phyloP scores from a whole-genome alignment of 2,113 vertebrate genomes.

The Grammomys dolichurus region DNA sequence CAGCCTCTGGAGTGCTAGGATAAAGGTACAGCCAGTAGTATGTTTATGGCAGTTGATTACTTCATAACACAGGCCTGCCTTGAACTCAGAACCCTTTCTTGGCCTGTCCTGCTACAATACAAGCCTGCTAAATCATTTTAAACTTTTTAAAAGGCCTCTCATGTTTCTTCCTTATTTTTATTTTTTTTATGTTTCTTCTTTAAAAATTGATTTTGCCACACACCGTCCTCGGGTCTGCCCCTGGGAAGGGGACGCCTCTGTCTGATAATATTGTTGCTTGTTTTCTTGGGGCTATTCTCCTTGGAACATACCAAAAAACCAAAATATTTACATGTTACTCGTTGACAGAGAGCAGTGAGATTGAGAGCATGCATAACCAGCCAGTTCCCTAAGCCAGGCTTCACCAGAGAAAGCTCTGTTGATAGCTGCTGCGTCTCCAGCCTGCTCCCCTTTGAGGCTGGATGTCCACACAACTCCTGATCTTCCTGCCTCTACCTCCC shows the following conservation, averaged over 20 bases:
- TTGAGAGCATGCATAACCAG: conserved; percentile 42
- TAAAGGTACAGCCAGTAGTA: background rate
- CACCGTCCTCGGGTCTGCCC: background rate
- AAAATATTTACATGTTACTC: conserved; percentile 75
- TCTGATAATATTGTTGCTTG: conserved; percentile 59
- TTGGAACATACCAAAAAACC: conserved; percentile 67
- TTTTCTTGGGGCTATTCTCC: conserved; percentile 69
- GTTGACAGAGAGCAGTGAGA: conserved; percentile 34
- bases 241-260: background rate
- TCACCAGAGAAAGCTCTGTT: background rate
- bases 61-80: background rate
- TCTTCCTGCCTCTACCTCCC: background rate
- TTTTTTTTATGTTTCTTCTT: background rate
- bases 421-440: background rate
- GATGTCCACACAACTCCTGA: too few relatives aligned
- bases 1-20: background rate
- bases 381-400: conserved; percentile 13
- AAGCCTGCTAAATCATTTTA: background rate
- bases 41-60: background rate
- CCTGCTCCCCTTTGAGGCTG: too few relatives aligned
- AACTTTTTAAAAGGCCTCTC: background rate
- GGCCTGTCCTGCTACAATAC: background rate
- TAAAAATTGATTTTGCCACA: conserved; percentile 2
- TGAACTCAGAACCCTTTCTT: background rate
- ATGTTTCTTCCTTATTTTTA: background rate